Conservation (phyloP, 2,797 vertebrate species). For the Sebastes itinus region DNA sequence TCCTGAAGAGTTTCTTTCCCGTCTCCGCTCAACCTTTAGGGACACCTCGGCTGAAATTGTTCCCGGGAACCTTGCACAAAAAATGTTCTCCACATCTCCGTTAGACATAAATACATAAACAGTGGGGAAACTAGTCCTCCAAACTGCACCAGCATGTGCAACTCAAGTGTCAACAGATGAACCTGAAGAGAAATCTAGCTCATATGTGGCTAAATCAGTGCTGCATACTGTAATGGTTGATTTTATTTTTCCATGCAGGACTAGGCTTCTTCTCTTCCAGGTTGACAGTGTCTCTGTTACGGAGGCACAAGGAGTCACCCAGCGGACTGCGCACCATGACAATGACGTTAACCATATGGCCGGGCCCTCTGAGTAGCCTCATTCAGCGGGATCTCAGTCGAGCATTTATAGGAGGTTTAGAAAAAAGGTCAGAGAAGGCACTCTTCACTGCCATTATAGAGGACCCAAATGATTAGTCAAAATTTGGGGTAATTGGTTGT, state of each 20-base stretch:
- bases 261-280: background rate
- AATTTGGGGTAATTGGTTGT: slow-evolving; percentile 65
- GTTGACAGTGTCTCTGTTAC: background rate
- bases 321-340: slow-evolving; percentile 12
- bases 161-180: background rate
- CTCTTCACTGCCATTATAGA: slow-evolving; percentile 38
- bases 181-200: slow-evolving; percentile 3
- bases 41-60: slow-evolving; percentile 57
- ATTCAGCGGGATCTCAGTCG: slow-evolving; percentile 34
- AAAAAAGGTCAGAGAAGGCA: slow-evolving; percentile 34
- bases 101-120: slow-evolving; percentile 56
- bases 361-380: slow-evolving; percentile 21
- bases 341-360: slow-evolving; percentile 43
- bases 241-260: background rate
- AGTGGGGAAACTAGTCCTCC: slow-evolving; percentile 16
- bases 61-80: slow-evolving; percentile 40
- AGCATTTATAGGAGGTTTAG: slow-evolving; percentile 34
- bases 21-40: slow-evolving; percentile 56
- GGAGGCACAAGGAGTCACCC: slow-evolving; percentile 16
- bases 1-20: slow-evolving; percentile 52
- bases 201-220: background rate
- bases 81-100: slow-evolving; percentile 39
- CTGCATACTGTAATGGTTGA: background rate
- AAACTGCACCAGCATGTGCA: background rate
- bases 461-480: slow-evolving; percentile 54